Evolutionary conservation across 2,888 invertebrate species (phyloP).

Genomic region (Trachelus stipa): DNA sequence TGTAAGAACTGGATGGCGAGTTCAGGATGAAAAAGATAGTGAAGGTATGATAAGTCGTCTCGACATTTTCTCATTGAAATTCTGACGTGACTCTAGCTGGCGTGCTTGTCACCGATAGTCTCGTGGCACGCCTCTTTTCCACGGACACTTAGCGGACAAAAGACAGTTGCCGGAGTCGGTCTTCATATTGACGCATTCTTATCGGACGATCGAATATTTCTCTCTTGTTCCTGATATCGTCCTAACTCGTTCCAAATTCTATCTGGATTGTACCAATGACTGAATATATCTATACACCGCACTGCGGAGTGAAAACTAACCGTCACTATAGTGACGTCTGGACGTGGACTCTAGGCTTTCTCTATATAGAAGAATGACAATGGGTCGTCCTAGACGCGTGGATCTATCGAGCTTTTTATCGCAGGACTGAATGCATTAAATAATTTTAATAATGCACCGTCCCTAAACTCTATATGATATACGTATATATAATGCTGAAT

Average conservation of each 20-base stretch:
- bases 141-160: conserved; percentile 16
- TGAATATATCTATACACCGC: not conserved
- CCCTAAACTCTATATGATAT: not conserved
- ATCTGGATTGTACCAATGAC: not conserved
- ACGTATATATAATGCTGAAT: not conserved
- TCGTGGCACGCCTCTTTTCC: conserved; percentile 14
- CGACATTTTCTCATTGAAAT: conserved; percentile 16
- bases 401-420: conserved; percentile 31
- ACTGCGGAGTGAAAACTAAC: not conserved
- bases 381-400: conserved; percentile 12
- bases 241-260: not conserved
- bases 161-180: conserved; percentile 25
- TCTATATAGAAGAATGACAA: conserved; percentile 7
- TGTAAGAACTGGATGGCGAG: not conserved
- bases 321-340: not conserved
- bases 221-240: not conserved
- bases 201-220: conserved; percentile 24
- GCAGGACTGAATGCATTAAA: conserved; percentile 28
- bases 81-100: conserved; percentile 20
- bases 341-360: not conserved
- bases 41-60: not conserved
- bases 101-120: conserved; percentile 16
- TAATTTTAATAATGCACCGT: conserved; percentile 10
- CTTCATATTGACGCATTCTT: conserved; percentile 27
- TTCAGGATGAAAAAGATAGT: not conserved